phyloP scores from a whole-genome alignment of 2,888 invertebrate species.

The Cyaniris semiargus region DNA sequence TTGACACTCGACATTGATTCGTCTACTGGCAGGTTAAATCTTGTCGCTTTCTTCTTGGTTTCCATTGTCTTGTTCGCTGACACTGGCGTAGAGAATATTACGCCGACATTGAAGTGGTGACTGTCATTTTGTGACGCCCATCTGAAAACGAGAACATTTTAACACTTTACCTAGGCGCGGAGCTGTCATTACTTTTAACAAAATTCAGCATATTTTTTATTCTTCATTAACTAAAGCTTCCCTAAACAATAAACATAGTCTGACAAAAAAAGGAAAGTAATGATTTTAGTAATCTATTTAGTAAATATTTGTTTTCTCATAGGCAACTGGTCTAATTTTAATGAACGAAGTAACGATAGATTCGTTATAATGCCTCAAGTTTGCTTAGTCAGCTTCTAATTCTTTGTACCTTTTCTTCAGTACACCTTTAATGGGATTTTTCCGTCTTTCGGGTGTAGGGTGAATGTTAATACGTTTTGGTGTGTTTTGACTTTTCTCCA shows the following conservation, averaged over 20 bases:
- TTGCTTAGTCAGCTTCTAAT: neutral
- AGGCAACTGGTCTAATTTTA: no score
- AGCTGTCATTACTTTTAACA: no score
- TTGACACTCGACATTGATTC: slow-evolving; percentile 66
- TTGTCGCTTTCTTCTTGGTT: slow-evolving; percentile 79
- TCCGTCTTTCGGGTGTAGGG: slow-evolving; percentile 72
- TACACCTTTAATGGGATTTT: slow-evolving; percentile 80
- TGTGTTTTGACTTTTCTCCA: slow-evolving; percentile 84
- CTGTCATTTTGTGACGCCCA: slow-evolving; percentile 83
- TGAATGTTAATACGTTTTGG: slow-evolving; percentile 82
- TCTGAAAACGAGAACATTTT: slow-evolving; percentile 50
- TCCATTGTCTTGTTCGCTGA: slow-evolving; percentile 62
- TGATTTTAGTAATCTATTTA: no score
- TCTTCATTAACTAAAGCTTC: no score
- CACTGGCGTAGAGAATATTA: slow-evolving; percentile 91
- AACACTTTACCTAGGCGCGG: no score
- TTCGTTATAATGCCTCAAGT: no score
- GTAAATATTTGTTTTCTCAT: no score
- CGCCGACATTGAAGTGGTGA: slow-evolving; percentile 81
- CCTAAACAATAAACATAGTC: no score
- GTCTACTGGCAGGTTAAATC: slow-evolving; percentile 82
- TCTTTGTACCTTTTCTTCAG: slow-evolving; percentile 78
- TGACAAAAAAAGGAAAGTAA: no score
- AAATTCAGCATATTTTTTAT: no score
- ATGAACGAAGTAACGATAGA: no score